Percentiles rank a stretch among this genome's conserved stretches.
Conservation (phyloP, 1,140 invertebrate genomes). For the Chrysomallon squamiferum region DNA sequence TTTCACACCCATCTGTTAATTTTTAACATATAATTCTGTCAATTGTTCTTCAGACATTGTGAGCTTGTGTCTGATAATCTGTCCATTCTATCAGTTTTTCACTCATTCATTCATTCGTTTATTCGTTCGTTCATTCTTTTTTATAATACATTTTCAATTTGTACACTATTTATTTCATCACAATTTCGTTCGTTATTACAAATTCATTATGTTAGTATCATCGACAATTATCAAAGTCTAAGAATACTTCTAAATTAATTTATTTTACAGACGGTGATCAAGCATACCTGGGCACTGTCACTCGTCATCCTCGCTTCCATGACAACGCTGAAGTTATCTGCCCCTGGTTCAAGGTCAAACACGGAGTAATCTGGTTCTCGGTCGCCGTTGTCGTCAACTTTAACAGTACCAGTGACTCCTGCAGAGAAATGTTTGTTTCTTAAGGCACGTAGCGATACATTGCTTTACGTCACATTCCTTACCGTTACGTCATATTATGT, state of each 20-base stretch:
- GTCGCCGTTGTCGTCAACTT: constrained; percentile 40
- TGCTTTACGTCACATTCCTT: neutral
- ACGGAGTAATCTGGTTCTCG: constrained; percentile 44
- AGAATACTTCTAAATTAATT: no score
- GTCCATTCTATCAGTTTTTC: no score
- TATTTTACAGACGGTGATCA: neutral
- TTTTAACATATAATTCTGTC: no score
- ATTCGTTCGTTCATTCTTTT: neutral
- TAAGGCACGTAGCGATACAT: no score
- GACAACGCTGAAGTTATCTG: constrained; percentile 18
- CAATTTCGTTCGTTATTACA: no score
- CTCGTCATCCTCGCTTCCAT: constrained; percentile 35
- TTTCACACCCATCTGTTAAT: neutral
- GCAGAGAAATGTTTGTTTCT: constrained; percentile 59
- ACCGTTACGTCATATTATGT: neutral
- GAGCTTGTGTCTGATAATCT: no score
- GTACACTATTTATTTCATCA: no score
- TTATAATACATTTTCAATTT: no score
- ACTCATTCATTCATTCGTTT: no score
- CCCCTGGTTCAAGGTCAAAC: constrained; percentile 25
- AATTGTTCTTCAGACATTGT: no score
- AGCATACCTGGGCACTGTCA: constrained; percentile 16
- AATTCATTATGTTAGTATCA: neutral
- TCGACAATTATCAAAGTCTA: no score
- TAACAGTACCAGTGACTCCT: constrained; percentile 42